Conservation (phyloP, 2,113 vertebrate species). For the Nibea albiflora region DNA sequence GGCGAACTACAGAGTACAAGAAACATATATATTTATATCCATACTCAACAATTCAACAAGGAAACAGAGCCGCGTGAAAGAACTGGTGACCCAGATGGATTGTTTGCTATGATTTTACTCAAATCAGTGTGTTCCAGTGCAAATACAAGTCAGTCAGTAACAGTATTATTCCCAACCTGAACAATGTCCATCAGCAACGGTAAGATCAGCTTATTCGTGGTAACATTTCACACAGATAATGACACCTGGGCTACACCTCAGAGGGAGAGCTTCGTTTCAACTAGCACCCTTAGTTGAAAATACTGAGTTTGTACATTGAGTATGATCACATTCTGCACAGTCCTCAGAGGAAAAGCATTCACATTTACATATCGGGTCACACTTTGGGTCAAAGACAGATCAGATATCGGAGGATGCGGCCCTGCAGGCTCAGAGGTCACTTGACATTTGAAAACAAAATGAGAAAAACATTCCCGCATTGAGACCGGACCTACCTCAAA, state of each 20-base stretch:
- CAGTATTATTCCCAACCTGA: constrained; percentile 50
- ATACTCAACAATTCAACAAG: neutral
- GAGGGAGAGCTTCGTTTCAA: constrained; percentile 26
- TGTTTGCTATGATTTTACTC: constrained; percentile 87
- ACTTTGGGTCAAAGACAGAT: constrained; percentile 30
- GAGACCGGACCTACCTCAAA: constrained; percentile 1
- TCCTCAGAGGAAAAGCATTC: constrained; percentile 52
- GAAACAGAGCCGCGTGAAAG: neutral
- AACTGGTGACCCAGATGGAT: constrained; percentile 18
- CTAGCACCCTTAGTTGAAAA: constrained; percentile 83
- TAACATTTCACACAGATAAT: constrained; percentile 48
- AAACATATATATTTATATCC: neutral
- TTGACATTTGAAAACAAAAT: constrained; percentile 45
- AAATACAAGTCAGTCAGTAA: constrained; percentile 84
- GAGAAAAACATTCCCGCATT: constrained; percentile 33
- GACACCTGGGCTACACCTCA: constrained; percentile 29
- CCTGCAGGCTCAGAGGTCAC: constrained; percentile 46
- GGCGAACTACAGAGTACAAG: no score
- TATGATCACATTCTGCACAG: constrained; percentile 59
- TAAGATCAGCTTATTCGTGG: constrained; percentile 82
- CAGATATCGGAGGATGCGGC: constrained; percentile 20
- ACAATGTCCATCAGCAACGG: constrained; percentile 79
- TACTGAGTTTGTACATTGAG: constrained; percentile 32
- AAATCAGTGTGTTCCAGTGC: constrained; percentile 92
- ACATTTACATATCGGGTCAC: constrained; percentile 52